phyloP scores from a whole-genome alignment of 2,113 vertebrate species.

The Forbesichthys papilliferus region DNA sequence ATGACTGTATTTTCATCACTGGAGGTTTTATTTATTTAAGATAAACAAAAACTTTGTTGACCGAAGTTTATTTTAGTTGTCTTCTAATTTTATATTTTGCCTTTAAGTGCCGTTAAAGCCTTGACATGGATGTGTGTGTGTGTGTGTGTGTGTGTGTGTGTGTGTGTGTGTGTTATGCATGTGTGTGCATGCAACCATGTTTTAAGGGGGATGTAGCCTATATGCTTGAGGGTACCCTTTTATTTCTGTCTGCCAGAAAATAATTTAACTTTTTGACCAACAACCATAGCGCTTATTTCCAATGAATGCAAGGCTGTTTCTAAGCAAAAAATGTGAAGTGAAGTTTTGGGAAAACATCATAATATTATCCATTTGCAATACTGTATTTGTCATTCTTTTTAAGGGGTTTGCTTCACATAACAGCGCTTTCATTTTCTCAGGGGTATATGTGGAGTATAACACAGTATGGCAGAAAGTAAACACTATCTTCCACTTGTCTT shows the following conservation, averaged over 20 bases:
- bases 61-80: too few relatives aligned
- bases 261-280: constrained; percentile 73
- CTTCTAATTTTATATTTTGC: too few relatives aligned
- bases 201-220: constrained; percentile 65
- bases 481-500: constrained; percentile 60
- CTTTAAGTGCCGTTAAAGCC: too few relatives aligned
- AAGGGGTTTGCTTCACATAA: constrained; percentile 42
- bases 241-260: constrained; percentile 78
- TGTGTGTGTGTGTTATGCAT: not conserved
- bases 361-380: constrained; percentile 56
- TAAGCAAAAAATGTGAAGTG: constrained; percentile 46
- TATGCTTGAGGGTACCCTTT: constrained; percentile 66
- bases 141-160: too few relatives aligned
- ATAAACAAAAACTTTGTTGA: constrained; percentile 24
- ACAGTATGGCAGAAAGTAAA: constrained; percentile 65
- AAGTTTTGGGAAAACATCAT: constrained; percentile 36
- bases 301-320: constrained; percentile 41
- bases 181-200: constrained; percentile 16
- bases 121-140: too few relatives aligned
- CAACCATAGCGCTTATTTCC: constrained; percentile 53
- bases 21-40: constrained; percentile 30
- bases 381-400: constrained; percentile 55
- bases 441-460: constrained; percentile 53
- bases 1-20: constrained; percentile 13
- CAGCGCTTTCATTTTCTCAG: constrained; percentile 47